phyloP scores from a whole-genome alignment of 1,140 invertebrate genomes.

The Asbolus verrucosus region DNA sequence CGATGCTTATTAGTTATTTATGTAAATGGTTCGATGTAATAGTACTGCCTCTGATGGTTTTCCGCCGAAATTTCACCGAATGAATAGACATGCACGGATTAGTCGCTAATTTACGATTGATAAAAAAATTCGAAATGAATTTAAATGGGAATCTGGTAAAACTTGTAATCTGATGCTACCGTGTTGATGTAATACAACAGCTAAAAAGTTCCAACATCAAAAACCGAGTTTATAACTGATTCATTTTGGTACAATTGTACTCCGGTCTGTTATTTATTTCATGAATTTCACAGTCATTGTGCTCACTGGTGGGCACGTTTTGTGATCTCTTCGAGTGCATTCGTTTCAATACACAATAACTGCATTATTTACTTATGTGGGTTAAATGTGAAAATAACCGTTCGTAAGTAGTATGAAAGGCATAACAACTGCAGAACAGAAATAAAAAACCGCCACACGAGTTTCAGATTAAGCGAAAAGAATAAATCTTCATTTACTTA shows the following conservation, averaged over 20 bases:
- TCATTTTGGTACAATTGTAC: too few species aligned
- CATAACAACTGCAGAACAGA: too few species aligned
- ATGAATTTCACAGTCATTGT: too few species aligned
- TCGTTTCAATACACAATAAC: neutral
- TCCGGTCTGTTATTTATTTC: too few species aligned
- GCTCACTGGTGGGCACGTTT: too few species aligned
- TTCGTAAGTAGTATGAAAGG: too few species aligned
- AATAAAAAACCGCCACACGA: too few species aligned
- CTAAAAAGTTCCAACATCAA: neutral
- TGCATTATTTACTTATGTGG: slow-evolving; percentile 9
- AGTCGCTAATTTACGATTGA: slow-evolving; percentile 14
- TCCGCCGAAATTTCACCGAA: slow-evolving; percentile 8
- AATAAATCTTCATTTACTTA: slow-evolving; percentile 36
- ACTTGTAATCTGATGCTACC: neutral
- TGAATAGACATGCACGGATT: slow-evolving; percentile 15
- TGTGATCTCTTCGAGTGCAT: too few species aligned
- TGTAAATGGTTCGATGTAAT: too few species aligned
- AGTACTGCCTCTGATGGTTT: too few species aligned
- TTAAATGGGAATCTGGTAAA: neutral
- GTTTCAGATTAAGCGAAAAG: neutral
- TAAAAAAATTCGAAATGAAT: slow-evolving; percentile 6
- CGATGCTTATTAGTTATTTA: too few species aligned
- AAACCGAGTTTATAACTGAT: too few species aligned
- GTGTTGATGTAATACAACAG: neutral
- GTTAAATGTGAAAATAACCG: neutral